These are phyloP conservation scores for Lontra canadensis DNA, from an alignment of 2,113 vertebrate species.

Conservation along the genomic window DNA sequence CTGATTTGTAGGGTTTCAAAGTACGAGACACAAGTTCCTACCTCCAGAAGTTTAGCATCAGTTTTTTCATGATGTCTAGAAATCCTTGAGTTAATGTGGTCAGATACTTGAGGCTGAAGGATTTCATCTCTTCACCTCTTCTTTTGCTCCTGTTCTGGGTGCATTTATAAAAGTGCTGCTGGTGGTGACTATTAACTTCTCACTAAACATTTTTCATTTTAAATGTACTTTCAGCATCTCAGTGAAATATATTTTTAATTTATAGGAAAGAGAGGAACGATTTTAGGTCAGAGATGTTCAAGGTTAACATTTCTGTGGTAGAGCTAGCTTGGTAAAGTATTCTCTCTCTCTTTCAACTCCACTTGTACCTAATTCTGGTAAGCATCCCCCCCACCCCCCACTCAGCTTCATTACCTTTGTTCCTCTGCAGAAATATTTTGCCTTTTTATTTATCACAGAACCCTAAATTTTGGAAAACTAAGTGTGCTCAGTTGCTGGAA, in stretches of 20 bases:
- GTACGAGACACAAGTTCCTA: neutral
- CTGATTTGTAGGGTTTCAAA: too few species aligned
- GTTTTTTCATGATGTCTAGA: neutral
- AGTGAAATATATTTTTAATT: neutral
- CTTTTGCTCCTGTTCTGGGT: neutral
- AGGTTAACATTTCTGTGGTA: neutral
- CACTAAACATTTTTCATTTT: neutral
- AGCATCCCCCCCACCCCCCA: neutral
- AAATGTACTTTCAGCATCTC: neutral
- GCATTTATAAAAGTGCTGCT: neutral
- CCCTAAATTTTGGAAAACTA: neutral
- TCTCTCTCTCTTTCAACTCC: too few species aligned
- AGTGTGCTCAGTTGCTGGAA: neutral
- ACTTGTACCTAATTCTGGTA: neutral
- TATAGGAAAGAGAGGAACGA: neutral
- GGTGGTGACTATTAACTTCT: neutral
- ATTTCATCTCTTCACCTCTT: neutral
- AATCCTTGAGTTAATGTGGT: neutral
- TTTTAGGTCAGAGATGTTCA: neutral
- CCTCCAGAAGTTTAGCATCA: neutral
- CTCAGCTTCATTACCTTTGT: neutral
- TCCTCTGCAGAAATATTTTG: neutral
- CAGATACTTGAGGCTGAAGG: neutral
- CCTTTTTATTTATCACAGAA: neutral
- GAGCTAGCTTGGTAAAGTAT: neutral